Evolutionary conservation across 2,797 vertebrate genomes (phyloP), one percentile per base, ranked within the genome.

Genomic region (Bryconaethiops microstoma): DNA sequence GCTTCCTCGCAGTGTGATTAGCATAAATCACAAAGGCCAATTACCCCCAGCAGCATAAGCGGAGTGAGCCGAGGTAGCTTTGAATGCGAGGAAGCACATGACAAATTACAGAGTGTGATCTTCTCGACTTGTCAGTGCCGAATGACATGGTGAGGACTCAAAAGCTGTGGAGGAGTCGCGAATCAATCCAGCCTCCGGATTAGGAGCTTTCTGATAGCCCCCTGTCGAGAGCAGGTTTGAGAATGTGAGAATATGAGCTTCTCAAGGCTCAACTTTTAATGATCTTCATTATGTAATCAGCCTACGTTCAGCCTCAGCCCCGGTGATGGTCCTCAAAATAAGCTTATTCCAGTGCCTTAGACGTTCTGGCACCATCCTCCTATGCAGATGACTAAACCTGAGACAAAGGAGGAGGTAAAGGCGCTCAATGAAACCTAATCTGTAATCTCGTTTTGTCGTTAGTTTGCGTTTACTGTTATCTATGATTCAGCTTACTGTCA

Each of bases 151-250:
- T 57, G 71, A 73, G 78, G 78, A 79, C 84, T 82, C 75, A 57
- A 71, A 78, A 83, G 72, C 86, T 89, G 88, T 90, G 85, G 88
- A 74, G 83, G 83, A 79, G 85, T 83, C 64, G 83, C 70, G 90
- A 89, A 93, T 94, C 88, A 92, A 89, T 91, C 89, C 85, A 45
- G 85, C 87, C 89, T 92, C 90, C 79, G 93, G 93, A 94, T 94
- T 93, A 93, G 83, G 83, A 87, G 82, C 83, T 86, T 84, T 87
- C 83, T 87, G 89, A 93, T 92, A 92, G 90, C 86, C 90, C 42
- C 65, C 77, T 86, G 84, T 69, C 77, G 86, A 87, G 82, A 83
- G 76, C 85, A 75, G 60, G 74, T 80, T 83, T 62, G 60, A 50
- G 48, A 12, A 62, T 19, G 42, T 42, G 68, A 64, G 76, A 79